A percentile compares a stretch with the other conserved stretches of the same genome.
These are phyloP conservation scores for Taphrorychus bicolor DNA, from an alignment of 2,888 invertebrate species.

Conservation along the genomic window DNA sequence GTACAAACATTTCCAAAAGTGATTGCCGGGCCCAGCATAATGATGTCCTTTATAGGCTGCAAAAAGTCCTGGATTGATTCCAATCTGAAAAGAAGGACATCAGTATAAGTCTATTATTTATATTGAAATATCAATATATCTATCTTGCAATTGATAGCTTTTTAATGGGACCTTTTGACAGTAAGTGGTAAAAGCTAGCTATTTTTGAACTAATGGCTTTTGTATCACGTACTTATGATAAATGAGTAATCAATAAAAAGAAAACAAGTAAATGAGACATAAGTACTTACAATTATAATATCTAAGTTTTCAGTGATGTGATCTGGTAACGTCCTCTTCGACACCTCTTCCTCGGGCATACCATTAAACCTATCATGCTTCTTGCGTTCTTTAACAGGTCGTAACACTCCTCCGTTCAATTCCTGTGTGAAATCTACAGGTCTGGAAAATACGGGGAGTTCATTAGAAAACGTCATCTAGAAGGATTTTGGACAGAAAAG, in stretches of 20 bases:
- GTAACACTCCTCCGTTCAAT: slow-evolving; percentile 63
- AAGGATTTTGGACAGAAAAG: too few species aligned
- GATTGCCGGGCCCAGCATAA: slow-evolving; percentile 98
- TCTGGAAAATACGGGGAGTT: slow-evolving; percentile 43
- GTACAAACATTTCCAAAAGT: slow-evolving; percentile 98
- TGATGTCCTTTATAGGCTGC: slow-evolving; percentile 98
- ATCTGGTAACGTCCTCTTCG: slow-evolving; percentile 92
- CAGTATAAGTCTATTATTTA: too few species aligned
- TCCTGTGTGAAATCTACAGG: slow-evolving; percentile 54
- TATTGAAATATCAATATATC: too few species aligned
- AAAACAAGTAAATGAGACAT: too few species aligned
- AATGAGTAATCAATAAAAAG: neutral
- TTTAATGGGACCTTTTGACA: too few species aligned
- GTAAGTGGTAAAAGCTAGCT: too few species aligned
- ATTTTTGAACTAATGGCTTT: neutral
- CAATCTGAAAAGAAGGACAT: slow-evolving; percentile 76
- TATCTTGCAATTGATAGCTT: too few species aligned
- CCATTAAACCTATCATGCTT: slow-evolving; percentile 95
- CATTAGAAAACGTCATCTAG: too few species aligned
- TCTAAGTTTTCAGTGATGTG: slow-evolving; percentile 93
- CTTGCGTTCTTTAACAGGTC: slow-evolving; percentile 83
- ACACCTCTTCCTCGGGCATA: slow-evolving; percentile 96
- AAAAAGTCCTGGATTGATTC: slow-evolving; percentile 96
- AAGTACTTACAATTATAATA: slow-evolving; percentile 93
- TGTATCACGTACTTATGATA: neutral